phyloP scores from a whole-genome alignment of 1,140 invertebrate species.

The Matsumurasca onukii region DNA sequence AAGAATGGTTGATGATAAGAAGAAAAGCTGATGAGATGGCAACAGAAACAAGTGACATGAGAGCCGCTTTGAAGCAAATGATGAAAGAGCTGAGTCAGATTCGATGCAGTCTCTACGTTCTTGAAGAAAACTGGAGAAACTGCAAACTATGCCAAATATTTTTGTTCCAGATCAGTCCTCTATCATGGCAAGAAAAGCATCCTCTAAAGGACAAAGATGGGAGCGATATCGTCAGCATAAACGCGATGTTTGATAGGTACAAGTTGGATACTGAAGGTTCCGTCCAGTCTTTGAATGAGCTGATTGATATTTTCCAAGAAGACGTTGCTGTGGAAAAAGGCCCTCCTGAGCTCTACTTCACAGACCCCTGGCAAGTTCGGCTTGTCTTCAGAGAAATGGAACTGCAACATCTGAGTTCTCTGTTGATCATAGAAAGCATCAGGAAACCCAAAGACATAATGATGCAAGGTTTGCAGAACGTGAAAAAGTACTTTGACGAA shows the following conservation, averaged over 20 bases:
- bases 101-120: slow-evolving; percentile 1
- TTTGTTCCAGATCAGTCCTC: slow-evolving; percentile 16
- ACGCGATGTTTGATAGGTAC: slow-evolving; percentile 26
- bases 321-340: slow-evolving; percentile 14
- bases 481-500: slow-evolving; percentile 21
- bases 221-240: slow-evolving; percentile 5
- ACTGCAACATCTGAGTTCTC: slow-evolving; percentile 23
- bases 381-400: slow-evolving; percentile 28
- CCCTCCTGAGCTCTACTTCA: slow-evolving; percentile 22
- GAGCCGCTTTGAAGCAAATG: slow-evolving; percentile 14
- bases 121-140: slow-evolving; percentile 28
- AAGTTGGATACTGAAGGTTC: slow-evolving; percentile 21
- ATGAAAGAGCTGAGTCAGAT: slow-evolving; percentile 28
- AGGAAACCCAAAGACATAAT: slow-evolving; percentile 25
- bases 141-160: slow-evolving; percentile 28
- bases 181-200: slow-evolving; percentile 13
- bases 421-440: slow-evolving; percentile 24
- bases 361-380: slow-evolving; percentile 20
- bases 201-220: slow-evolving; percentile 9
- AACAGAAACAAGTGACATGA: slow-evolving; percentile 12
- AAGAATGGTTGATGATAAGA: slow-evolving; percentile 21
- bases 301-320: slow-evolving; percentile 26
- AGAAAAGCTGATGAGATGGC: slow-evolving; percentile 13
- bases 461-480: slow-evolving; percentile 7
- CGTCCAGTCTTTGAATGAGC: slow-evolving; percentile 21